Conservation (phyloP, 2,113 vertebrate genomes). For the Ceratotherium simum region DNA sequence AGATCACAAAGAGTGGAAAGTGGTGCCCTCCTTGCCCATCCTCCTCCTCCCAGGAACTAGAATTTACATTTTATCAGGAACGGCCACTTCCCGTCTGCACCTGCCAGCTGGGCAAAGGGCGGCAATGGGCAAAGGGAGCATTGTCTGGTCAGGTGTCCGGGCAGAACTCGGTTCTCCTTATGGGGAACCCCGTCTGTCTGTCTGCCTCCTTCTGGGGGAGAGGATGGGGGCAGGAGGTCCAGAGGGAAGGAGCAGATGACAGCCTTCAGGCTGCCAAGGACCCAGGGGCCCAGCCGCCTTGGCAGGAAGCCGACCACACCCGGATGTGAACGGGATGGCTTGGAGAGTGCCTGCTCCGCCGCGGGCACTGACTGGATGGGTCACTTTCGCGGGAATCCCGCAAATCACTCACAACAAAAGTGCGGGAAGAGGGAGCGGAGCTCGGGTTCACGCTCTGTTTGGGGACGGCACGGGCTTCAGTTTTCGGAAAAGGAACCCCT, state of each 20-base stretch:
- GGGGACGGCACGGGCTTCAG: neutral
- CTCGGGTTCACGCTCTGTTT: neutral
- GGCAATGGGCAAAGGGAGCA: neutral
- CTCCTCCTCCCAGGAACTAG: neutral
- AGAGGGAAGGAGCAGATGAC: neutral
- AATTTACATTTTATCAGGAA: conserved; percentile 60
- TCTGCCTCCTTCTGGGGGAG: neutral
- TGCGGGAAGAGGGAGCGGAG: neutral
- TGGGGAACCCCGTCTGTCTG: neutral
- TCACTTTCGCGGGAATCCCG: conserved; percentile 34
- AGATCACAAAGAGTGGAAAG: neutral
- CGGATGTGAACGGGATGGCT: conserved; percentile 46
- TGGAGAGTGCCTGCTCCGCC: neutral
- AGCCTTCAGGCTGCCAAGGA: neutral
- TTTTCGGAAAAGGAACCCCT: neutral
- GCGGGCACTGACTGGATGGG: neutral
- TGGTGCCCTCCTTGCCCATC: neutral
- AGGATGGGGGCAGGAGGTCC: neutral
- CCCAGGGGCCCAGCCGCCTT: neutral
- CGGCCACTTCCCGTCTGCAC: neutral
- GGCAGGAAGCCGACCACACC: conserved; percentile 56
- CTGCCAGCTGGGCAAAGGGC: neutral
- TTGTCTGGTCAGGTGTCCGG: neutral
- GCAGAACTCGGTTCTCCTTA: neutral
- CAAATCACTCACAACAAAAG: neutral